These are phyloP conservation scores for Drosophila biarmipes DNA, from an alignment of 1,140 invertebrate species.

Conservation along the genomic window DNA sequence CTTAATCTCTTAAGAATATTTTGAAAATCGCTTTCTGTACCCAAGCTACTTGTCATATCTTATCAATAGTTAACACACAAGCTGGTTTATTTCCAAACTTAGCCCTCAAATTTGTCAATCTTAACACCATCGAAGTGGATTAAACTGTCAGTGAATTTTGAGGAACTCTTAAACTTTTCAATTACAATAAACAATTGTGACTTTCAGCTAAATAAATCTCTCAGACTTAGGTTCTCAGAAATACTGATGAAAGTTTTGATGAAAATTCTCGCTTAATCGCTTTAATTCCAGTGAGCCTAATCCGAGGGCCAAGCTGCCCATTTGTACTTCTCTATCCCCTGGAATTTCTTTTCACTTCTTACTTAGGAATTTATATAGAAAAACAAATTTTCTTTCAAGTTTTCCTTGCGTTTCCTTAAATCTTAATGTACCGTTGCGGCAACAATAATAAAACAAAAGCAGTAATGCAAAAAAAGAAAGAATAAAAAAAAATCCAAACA, in stretches of 20 bases:
- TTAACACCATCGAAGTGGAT: slow-evolving; percentile 1
- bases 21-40: not conserved
- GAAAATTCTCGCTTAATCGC: slow-evolving; percentile 20
- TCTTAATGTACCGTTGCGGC: slow-evolving; percentile 80
- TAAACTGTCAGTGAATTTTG: slow-evolving; percentile 4
- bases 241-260: slow-evolving; percentile 8
- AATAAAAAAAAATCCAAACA: slow-evolving; percentile 51
- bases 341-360: slow-evolving; percentile 53
- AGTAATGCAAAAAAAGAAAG: slow-evolving; percentile 15
- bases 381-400: slow-evolving; percentile 44
- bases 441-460: slow-evolving; percentile 69
- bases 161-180: slow-evolving; percentile 25
- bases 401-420: slow-evolving; percentile 60
- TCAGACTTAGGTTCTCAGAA: slow-evolving; percentile 11
- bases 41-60: not conserved
- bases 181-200: slow-evolving; percentile 13
- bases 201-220: slow-evolving; percentile 10
- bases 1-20: not conserved
- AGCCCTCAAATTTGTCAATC: not conserved
- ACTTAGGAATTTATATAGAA: slow-evolving; percentile 31
- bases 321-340: not conserved
- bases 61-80: not conserved
- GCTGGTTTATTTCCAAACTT: slow-evolving; percentile 1
- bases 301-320: slow-evolving; percentile 18
- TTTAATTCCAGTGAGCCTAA: slow-evolving; percentile 42